Conservation (phyloP, 2,888 invertebrate species). For the Melanotus villosus region DNA sequence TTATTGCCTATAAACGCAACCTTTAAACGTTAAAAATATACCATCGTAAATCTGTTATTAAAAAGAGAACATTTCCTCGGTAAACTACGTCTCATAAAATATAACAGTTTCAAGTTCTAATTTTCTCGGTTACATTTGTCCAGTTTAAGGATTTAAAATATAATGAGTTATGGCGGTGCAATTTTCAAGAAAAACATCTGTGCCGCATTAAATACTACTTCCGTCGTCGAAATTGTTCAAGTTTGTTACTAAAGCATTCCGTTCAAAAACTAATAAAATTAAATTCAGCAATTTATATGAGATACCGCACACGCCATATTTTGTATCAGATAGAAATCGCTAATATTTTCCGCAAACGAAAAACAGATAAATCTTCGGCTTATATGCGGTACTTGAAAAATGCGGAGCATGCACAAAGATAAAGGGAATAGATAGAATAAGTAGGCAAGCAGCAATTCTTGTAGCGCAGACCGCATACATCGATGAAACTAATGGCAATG, state of each 20-base stretch:
- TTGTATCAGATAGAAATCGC: slow-evolving; percentile 21
- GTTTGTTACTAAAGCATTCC: slow-evolving; percentile 17
- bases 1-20: too few relatives aligned
- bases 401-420: slow-evolving; percentile 23
- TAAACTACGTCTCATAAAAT: too few relatives aligned
- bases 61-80: too few relatives aligned
- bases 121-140: too few relatives aligned
- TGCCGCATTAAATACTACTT: slow-evolving; percentile 15
- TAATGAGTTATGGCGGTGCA: slow-evolving; percentile 15
- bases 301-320: slow-evolving; percentile 16
- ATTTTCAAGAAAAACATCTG: slow-evolving; percentile 15
- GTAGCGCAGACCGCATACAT: neutral
- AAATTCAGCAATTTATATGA: slow-evolving; percentile 19
- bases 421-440: slow-evolving; percentile 9
- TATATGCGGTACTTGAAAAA: slow-evolving; percentile 19
- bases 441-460: neutral
- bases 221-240: slow-evolving; percentile 1
- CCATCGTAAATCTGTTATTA: too few relatives aligned
- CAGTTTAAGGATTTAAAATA: slow-evolving; percentile 4
- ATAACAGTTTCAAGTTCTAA: too few relatives aligned
- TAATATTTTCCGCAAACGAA: slow-evolving; percentile 19
- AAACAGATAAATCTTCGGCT: slow-evolving; percentile 17
- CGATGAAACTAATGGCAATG: neutral
- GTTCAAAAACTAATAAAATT: slow-evolving; percentile 24
- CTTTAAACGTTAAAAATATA: too few relatives aligned